These are phyloP conservation scores for Podarcis raffonei DNA, from an alignment of 2,113 vertebrate genomes.

Conservation along the genomic window DNA sequence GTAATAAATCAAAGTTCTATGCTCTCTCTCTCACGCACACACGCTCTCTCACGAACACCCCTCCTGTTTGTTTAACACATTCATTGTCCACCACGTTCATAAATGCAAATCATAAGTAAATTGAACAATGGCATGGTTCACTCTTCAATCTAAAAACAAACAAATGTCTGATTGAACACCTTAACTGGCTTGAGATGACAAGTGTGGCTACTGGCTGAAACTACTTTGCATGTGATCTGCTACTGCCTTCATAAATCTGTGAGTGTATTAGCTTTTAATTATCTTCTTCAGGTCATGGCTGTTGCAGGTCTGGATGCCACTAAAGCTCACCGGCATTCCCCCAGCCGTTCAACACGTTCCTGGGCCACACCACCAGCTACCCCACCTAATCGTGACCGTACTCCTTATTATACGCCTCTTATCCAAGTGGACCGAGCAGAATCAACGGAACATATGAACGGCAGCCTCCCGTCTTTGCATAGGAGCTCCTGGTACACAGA, in stretches of 20 bases:
- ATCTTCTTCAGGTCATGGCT: slow-evolving; percentile 90
- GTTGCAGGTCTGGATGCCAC: slow-evolving; percentile 96
- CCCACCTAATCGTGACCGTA: slow-evolving; percentile 87
- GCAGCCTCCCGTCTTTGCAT: slow-evolving; percentile 89
- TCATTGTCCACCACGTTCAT: too few relatives aligned
- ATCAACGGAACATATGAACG: slow-evolving; percentile 82
- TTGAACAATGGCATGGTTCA: not conserved
- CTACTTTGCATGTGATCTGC: not conserved
- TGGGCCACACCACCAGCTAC: slow-evolving; percentile 96
- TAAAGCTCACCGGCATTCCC: slow-evolving; percentile 92
- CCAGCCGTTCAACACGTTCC: slow-evolving; percentile 91
- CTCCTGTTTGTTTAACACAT: too few relatives aligned
- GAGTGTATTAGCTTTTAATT: not conserved
- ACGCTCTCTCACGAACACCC: too few relatives aligned
- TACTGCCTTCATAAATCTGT: not conserved
- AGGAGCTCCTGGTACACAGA: slow-evolving; percentile 99
- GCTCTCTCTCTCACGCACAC: too few relatives aligned
- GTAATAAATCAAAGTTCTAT: not conserved
- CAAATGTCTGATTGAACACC: not conserved
- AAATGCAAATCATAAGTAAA: not conserved
- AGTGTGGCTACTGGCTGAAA: not conserved
- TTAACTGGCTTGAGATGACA: not conserved
- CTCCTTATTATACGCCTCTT: slow-evolving; percentile 91
- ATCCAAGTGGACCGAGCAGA: slow-evolving; percentile 92
- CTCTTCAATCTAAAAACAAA: not conserved